Conservation (phyloP, 2,797 vertebrate genomes). For the Rhinogobio ventralis region DNA sequence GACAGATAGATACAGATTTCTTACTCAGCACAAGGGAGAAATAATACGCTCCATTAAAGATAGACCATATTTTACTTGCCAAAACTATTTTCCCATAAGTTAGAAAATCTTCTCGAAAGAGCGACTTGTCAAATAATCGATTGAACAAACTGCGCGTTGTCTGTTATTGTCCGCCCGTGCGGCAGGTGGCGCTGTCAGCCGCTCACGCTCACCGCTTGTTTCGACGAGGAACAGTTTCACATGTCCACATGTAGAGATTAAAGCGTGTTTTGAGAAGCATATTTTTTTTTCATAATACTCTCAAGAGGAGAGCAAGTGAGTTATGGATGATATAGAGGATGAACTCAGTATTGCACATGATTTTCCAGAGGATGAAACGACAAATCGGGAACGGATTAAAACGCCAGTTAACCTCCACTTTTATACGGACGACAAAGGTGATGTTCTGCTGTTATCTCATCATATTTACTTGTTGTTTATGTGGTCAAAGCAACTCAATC, state of each 20-base stretch:
- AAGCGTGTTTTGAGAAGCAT: neutral
- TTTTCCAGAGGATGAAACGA: constrained; percentile 20
- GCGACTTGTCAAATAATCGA: too few species aligned
- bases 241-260: neutral
- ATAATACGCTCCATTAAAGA: too few species aligned
- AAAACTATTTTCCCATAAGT: too few species aligned
- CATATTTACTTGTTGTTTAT: neutral
- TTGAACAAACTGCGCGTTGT: neutral
- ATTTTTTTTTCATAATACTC: neutral
- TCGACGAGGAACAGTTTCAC: neutral
- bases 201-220: neutral
- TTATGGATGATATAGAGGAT: constrained; percentile 69
- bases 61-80: too few species aligned
- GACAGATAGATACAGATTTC: too few species aligned
- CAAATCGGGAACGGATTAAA: constrained; percentile 10
- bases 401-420: constrained; percentile 3
- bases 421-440: neutral
- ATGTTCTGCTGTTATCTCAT: neutral
- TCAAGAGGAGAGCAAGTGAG: neutral
- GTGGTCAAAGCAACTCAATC: neutral
- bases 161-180: neutral
- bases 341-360: constrained; percentile 21
- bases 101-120: too few species aligned
- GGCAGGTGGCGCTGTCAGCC: neutral
- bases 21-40: too few species aligned